Conservation (phyloP, 2,797 vertebrate genomes). For the Lutjanus campechanus region DNA sequence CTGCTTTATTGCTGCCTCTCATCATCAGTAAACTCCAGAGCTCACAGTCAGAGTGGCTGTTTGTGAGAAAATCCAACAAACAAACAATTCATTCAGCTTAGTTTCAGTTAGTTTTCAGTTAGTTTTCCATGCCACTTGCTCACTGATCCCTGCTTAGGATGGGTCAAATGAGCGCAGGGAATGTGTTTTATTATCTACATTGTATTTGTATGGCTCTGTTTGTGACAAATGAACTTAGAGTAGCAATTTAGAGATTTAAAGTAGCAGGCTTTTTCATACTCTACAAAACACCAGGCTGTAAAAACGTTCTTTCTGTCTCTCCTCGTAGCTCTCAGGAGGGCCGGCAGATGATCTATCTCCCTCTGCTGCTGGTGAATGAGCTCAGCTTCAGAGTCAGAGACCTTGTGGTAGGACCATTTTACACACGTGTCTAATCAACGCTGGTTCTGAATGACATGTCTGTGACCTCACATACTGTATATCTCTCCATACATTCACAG, state of each 20-base stretch:
- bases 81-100: not conserved
- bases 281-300: not conserved
- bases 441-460: not conserved
- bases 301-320: not conserved
- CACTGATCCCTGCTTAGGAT: no score
- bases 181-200: no score
- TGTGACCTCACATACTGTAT: fast-evolving
- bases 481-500: conserved; percentile 68
- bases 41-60: not conserved
- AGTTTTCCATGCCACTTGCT: no score
- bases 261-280: not conserved
- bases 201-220: no score
- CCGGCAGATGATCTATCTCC: conserved; percentile 93
- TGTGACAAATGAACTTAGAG: no score
- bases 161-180: no score
- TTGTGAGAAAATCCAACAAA: not conserved
- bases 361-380: conserved; percentile 96
- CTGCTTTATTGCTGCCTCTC: conserved; percentile 17
- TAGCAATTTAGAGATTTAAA: no score
- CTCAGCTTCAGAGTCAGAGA: conserved; percentile 95
- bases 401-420: conserved; percentile 88
- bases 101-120: no score
- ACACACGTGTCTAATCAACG: not conserved
- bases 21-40: not conserved
- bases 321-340: conserved; percentile 90